Evolutionary conservation across 2,797 vertebrate genomes (phyloP).

Genomic region (Leucoraja ocellata): DNA sequence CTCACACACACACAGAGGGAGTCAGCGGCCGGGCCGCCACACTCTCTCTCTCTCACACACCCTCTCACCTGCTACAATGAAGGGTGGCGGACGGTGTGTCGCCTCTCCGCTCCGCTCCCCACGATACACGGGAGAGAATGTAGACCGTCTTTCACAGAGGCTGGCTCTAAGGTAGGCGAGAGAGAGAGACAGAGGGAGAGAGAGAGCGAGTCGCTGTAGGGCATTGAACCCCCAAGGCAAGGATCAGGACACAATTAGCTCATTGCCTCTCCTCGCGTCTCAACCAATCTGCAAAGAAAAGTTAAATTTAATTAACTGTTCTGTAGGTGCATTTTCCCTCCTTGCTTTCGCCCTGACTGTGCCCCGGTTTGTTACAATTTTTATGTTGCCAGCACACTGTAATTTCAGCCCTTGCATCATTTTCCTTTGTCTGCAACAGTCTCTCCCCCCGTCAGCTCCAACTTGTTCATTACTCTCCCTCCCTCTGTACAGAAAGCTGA

Average conservation of each 20-base stretch:
- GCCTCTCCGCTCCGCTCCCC: constrained; percentile 82
- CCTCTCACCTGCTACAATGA: constrained; percentile 86
- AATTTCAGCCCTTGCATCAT: constrained; percentile 33
- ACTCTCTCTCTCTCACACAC: not conserved
- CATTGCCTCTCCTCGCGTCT: constrained; percentile 89
- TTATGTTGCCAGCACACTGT: constrained; percentile 20
- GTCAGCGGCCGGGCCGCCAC: not conserved
- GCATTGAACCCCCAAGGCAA: constrained; percentile 97
- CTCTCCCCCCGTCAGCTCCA: constrained; percentile 74
- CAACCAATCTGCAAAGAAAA: constrained; percentile 86
- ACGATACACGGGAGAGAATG: constrained; percentile 91
- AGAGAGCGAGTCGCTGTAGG: constrained; percentile 72
- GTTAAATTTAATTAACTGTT: constrained; percentile 76
- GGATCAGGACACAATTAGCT: constrained; percentile 99
- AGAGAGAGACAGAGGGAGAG: constrained; percentile 54
- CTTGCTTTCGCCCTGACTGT: constrained; percentile 43
- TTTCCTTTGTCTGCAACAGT: constrained; percentile 58
- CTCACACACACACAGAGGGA: too few relatives aligned
- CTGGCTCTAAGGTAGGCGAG: constrained; percentile 94
- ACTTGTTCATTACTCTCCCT: constrained; percentile 83
- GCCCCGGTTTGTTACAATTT: constrained; percentile 55
- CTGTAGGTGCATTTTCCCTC: constrained; percentile 59
- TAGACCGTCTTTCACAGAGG: constrained; percentile 64
- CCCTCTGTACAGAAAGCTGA: constrained; percentile 82
- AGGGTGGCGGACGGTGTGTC: constrained; percentile 56